phyloP scores from a whole-genome alignment of 2,797 vertebrate species.

The Macropodus opercularis region DNA sequence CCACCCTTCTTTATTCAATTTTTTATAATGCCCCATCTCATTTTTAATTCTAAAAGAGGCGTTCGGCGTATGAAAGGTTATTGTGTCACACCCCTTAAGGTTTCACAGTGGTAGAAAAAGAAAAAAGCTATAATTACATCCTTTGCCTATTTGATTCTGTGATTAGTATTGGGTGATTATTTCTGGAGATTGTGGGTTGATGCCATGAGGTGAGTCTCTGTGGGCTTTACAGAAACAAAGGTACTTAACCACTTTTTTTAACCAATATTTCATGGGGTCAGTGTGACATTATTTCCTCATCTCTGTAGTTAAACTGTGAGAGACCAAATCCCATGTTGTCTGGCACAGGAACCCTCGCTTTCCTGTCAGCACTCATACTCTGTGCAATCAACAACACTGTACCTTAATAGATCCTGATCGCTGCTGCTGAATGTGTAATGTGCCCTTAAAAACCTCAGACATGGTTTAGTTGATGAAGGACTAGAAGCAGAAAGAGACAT shows the following conservation, averaged over 20 bases:
- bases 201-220: slow-evolving; percentile 79
- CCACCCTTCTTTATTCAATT: slow-evolving; percentile 58
- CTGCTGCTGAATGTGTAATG: slow-evolving; percentile 63
- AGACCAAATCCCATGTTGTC: slow-evolving; percentile 79
- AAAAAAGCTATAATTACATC: slow-evolving; percentile 90
- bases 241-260: slow-evolving; percentile 87
- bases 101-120: slow-evolving; percentile 83
- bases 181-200: slow-evolving; percentile 80
- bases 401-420: slow-evolving; percentile 65
- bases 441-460: slow-evolving; percentile 53
- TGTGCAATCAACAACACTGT: slow-evolving; percentile 56
- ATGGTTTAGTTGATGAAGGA: slow-evolving; percentile 61
- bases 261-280: slow-evolving; percentile 80
- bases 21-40: slow-evolving; percentile 62
- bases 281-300: slow-evolving; percentile 81
- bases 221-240: slow-evolving; percentile 81
- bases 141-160: slow-evolving; percentile 86
- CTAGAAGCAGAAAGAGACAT: too few relatives aligned
- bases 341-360: slow-evolving; percentile 58
- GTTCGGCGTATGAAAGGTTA: slow-evolving; percentile 82
- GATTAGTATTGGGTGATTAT: slow-evolving; percentile 85
- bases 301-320: slow-evolving; percentile 79
- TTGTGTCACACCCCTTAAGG: slow-evolving; percentile 85
- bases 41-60: slow-evolving; percentile 81
- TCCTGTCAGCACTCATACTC: slow-evolving; percentile 70